Conservation (phyloP, 2,888 invertebrate genomes). For the Gandaritis pyraliata region DNA sequence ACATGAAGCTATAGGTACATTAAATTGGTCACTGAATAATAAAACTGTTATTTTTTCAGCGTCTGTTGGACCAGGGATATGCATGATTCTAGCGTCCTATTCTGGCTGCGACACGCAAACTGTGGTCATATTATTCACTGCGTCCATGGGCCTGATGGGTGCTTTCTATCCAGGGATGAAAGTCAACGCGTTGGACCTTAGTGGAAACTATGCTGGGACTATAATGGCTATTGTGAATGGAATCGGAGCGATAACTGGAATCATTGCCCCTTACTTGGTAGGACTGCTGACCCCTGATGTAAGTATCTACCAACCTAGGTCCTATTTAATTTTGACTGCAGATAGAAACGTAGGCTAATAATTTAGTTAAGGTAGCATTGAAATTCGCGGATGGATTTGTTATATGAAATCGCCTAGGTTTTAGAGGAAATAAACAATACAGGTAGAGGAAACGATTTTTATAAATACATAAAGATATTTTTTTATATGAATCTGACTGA, state of each 20-base stretch:
- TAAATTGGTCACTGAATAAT: no score
- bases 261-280: slow-evolving; percentile 87
- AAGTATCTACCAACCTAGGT: slow-evolving; percentile 56
- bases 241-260: slow-evolving; percentile 89
- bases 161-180: slow-evolving; percentile 89
- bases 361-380: slow-evolving; percentile 1
- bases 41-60: slow-evolving; percentile 65
- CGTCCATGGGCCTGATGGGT: slow-evolving; percentile 89
- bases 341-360: no score
- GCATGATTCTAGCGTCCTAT: slow-evolving; percentile 88
- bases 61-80: slow-evolving; percentile 87
- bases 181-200: slow-evolving; percentile 87
- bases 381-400: slow-evolving; percentile 12
- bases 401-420: slow-evolving; percentile 9
- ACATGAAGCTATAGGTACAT: background rate
- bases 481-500: background rate
- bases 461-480: background rate
- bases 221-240: slow-evolving; percentile 89
- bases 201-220: slow-evolving; percentile 87
- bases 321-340: no score
- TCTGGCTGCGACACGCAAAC: slow-evolving; percentile 86
- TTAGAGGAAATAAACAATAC: slow-evolving; percentile 1
- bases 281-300: slow-evolving; percentile 87
- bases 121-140: slow-evolving; percentile 86
- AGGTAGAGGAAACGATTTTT: no score